Evolutionary conservation across 2,113 vertebrate genomes (phyloP), one percentile per base, ranked within the genome.

Genomic region (Xiphophorus maculatus): DNA sequence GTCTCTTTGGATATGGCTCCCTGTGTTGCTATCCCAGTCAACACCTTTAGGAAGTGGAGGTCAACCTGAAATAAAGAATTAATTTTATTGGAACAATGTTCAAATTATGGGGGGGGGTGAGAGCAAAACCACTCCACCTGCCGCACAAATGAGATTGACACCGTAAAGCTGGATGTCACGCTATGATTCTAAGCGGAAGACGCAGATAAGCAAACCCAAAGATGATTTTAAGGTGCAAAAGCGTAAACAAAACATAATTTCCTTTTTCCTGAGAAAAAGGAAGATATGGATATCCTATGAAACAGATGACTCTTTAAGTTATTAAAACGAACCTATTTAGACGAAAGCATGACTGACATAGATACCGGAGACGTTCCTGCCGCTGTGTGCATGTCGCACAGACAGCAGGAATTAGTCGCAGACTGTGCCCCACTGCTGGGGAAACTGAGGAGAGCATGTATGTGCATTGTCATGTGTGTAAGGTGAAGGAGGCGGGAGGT

Each of bases 1-100:
- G 98, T 99, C 87, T 99, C 97, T 84, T 96, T 96, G 1, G 98
- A 99, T 86, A 98, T 86, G 27, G 98, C 98, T 1, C 98, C 98
- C 85, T 99, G 98, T 0, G 97, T 99, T 30, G 97, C 95, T 30
- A 99, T 96, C 67, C 98, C 97, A 0, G 97, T 98, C 80, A 99
- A 93, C 62, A 99, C 87, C 30, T 97, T 99, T 27, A 99, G 94
- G 86, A 98, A 98, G n/a, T 96, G 96, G 11, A 99, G 95, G 90
- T 99, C 98, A 88, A 99, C 97, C 98, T 99, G 85, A 19, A 60
- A 44, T n/a, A 51, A 42, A 29, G n/a, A 27, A 6, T 17, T 19
- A 48, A 48, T 19, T 48, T 48, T 48, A 48, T 48, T 5, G 17
- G 17, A 19, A 48, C 40, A 48, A 48, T 48, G 5, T 48, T 5